Evolutionary conservation across 1,140 invertebrate genomes (phyloP).

Genomic region (Ladona fulva): DNA sequence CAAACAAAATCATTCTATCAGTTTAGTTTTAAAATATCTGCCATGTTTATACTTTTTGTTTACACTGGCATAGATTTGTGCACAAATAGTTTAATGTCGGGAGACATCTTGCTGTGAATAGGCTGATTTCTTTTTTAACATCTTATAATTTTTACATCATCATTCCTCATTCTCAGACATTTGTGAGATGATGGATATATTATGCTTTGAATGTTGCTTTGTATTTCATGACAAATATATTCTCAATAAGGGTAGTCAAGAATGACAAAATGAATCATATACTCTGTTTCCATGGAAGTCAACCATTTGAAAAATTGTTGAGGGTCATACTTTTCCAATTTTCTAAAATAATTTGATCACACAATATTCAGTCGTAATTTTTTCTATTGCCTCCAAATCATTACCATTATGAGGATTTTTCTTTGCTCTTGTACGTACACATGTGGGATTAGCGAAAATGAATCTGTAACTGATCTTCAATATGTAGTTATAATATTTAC

Average conservation of each 20-base stretch:
- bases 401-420: no score
- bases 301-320: no score
- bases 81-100: background rate
- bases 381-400: no score
- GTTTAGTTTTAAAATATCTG: background rate
- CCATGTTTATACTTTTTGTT: background rate
- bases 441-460: no score
- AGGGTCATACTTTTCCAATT: no score
- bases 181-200: background rate
- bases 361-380: no score
- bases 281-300: background rate
- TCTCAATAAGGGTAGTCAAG: background rate
- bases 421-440: no score
- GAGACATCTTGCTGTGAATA: background rate
- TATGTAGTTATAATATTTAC: no score
- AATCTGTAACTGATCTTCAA: no score
- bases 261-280: background rate
- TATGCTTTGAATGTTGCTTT: background rate
- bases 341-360: no score
- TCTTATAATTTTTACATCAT: no score
- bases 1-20: background rate
- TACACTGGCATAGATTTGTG: background rate
- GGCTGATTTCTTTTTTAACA: background rate
- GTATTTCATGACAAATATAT: background rate
- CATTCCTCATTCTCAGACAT: background rate